A percentile compares a stretch with the other conserved stretches of the same genome.
Conservation (phyloP, 2,113 vertebrate species). For the Oceanodroma tethys region DNA sequence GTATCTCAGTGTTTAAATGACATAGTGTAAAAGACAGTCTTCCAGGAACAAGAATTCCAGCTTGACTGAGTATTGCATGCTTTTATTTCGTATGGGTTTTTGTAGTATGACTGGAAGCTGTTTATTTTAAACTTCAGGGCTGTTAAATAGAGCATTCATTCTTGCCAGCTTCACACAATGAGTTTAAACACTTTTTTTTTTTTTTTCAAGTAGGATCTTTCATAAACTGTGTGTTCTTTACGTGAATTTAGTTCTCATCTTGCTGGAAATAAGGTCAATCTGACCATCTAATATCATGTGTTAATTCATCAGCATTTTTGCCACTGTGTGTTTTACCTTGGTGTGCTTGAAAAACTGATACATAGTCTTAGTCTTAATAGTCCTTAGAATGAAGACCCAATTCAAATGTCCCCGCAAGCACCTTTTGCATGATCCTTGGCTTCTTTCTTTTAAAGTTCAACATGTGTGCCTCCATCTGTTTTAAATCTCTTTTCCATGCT, state of each 20-base stretch:
- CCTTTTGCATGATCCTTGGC: neutral
- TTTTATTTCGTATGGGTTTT: neutral
- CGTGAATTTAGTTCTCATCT: neutral
- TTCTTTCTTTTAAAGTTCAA: neutral
- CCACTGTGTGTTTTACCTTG: neutral
- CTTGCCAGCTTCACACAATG: neutral
- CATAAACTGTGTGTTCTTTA: neutral
- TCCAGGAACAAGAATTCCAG: neutral
- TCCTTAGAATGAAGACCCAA: neutral
- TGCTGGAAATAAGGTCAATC: neutral
- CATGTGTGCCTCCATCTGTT: neutral
- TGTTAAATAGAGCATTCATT: neutral
- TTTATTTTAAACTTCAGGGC: neutral
- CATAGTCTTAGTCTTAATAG: neutral
- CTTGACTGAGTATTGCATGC: too few species aligned
- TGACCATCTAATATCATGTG: neutral
- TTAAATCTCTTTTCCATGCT: neutral
- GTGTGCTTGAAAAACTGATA: neutral
- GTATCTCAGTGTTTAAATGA: neutral
- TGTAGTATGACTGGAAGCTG: neutral
- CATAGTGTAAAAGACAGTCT: neutral
- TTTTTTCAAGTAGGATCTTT: neutral
- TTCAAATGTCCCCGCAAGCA: neutral
- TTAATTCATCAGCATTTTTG: neutral
- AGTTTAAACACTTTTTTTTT: neutral